A percentile compares a stretch with the other conserved stretches of the same genome.
Evolutionary conservation across 2,888 invertebrate genomes (phyloP).

Genomic region (Aphodius granarius): DNA sequence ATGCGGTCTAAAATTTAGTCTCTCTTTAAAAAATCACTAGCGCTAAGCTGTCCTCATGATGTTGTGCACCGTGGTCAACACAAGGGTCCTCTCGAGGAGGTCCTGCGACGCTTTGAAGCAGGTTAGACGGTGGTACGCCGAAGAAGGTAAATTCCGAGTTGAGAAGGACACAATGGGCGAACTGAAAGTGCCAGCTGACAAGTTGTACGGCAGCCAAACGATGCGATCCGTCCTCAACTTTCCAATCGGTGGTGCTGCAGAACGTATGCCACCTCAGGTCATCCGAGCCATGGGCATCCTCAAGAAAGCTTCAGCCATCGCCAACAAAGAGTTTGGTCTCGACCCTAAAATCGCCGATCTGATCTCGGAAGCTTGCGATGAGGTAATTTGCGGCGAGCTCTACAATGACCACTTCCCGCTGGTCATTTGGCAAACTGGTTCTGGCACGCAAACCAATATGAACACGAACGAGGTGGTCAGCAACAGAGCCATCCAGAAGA

Average conservation of each 20-base stretch:
- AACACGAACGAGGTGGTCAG: constrained; percentile 84
- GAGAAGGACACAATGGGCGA: constrained; percentile 96
- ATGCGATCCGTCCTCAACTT: constrained; percentile 95
- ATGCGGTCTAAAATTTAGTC: background rate
- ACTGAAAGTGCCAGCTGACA: constrained; percentile 86
- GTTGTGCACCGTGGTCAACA: background rate
- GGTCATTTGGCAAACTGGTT: constrained; percentile 99
- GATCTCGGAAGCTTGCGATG: constrained; percentile 89
- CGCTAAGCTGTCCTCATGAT: background rate
- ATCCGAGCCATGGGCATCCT: constrained; percentile 94
- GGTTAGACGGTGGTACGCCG: background rate
- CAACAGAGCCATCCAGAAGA: constrained; percentile 48
- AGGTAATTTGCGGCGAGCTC: constrained; percentile 91
- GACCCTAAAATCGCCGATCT: constrained; percentile 86
- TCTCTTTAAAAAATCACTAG: background rate
- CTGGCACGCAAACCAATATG: constrained; percentile 99
- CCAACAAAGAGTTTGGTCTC: constrained; percentile 90
- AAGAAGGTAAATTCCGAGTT: constrained; percentile 55
- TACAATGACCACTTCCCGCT: constrained; percentile 96
- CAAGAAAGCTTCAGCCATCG: constrained; percentile 97
- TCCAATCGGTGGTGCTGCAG: constrained; percentile 90
- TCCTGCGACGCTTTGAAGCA: background rate
- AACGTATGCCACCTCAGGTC: constrained; percentile 96
- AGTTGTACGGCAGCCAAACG: constrained; percentile 96
- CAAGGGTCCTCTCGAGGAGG: background rate